phyloP scores from a whole-genome alignment of 2,797 vertebrate species.

The Anniella stebbinsi region DNA sequence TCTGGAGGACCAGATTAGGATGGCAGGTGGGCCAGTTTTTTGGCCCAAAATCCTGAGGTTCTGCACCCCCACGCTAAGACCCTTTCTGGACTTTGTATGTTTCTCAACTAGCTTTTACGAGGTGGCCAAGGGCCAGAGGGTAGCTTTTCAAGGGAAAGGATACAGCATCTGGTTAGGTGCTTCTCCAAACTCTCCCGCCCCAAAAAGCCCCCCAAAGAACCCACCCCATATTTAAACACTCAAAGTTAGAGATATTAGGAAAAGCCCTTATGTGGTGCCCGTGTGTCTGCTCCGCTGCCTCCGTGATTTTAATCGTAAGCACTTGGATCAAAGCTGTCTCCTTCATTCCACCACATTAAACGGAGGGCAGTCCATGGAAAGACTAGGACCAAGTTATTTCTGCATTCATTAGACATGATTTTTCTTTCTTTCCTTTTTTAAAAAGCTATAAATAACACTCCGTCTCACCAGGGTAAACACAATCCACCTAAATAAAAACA shows the following conservation, averaged over 20 bases:
- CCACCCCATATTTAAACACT: background rate
- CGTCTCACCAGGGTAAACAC: constrained; percentile 47
- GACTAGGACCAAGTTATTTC: constrained; percentile 53
- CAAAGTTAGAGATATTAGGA: background rate
- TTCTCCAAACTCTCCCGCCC: background rate
- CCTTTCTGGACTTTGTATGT: background rate
- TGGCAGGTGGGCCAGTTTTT: too few species aligned
- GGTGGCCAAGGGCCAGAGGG: background rate
- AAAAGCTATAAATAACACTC: constrained; percentile 57
- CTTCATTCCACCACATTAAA: background rate
- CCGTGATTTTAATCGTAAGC: constrained; percentile 42
- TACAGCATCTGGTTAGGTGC: background rate
- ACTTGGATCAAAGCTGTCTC: constrained; percentile 40
- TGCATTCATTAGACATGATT: constrained; percentile 62
- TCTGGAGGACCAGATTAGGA: too few species aligned
- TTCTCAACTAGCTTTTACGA: background rate
- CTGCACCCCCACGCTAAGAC: too few species aligned
- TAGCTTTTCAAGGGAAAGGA: background rate
- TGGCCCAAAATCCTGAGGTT: too few species aligned
- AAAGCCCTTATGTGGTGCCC: constrained; percentile 23
- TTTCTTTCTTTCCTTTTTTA: constrained; percentile 32
- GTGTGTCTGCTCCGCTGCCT: constrained; percentile 20
- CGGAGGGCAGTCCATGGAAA: constrained; percentile 26
- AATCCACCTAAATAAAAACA: constrained; percentile 52
- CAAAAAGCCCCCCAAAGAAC: background rate